Evolutionary conservation across 2,888 invertebrate species (phyloP).

Genomic region (Melinopterus prodromus): DNA sequence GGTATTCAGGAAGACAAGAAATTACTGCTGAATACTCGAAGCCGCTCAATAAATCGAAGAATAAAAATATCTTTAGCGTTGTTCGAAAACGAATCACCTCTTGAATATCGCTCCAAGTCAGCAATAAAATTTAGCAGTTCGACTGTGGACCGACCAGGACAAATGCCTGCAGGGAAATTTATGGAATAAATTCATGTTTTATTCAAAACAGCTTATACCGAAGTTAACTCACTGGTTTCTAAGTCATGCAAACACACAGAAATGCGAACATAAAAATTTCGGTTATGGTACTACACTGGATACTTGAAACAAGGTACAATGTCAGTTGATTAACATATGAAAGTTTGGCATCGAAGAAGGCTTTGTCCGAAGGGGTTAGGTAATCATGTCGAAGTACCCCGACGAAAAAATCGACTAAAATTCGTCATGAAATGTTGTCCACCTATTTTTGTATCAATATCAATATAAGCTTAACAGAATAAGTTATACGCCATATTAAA

Average conservation of each 20-base stretch:
- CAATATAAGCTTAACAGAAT: too few relatives aligned
- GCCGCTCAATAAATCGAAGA: not conserved
- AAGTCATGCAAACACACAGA: not conserved
- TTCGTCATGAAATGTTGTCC: too few relatives aligned
- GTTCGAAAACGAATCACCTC: not conserved
- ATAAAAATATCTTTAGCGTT: not conserved
- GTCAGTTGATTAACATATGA: not conserved
- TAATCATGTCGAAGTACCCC: too few relatives aligned
- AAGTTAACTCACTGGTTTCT: not conserved
- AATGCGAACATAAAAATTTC: not conserved
- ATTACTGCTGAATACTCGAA: not conserved
- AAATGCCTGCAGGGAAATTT: not conserved
- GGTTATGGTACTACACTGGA: not conserved
- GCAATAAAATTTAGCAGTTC: not conserved
- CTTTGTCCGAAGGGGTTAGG: too few relatives aligned
- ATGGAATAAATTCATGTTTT: conserved; percentile 4
- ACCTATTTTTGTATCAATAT: too few relatives aligned
- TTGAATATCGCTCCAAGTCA: not conserved
- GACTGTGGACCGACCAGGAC: not conserved
- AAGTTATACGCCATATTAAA: too few relatives aligned
- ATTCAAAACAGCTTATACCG: not conserved
- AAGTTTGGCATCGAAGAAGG: too few relatives aligned
- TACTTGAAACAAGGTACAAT: not conserved
- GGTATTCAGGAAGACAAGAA: not conserved
- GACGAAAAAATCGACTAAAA: too few relatives aligned